Base-by-base conservation (phyloP, 2,888 invertebrate genomes). In the Drosophila barbarae region DNA sequence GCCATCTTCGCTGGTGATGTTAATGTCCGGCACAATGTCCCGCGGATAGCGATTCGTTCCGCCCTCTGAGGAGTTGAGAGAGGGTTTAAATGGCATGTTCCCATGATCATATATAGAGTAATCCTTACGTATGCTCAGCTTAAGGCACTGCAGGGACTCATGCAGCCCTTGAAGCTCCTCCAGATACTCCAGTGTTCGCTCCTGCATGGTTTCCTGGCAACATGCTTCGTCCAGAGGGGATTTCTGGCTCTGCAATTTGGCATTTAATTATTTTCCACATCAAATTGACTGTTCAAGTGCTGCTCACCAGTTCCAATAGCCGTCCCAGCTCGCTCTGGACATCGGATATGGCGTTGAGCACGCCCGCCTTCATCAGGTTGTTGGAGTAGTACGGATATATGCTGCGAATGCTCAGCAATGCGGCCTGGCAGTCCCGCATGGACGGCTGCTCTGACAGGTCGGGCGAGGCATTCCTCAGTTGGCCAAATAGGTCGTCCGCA, bases 1-100 rank as follows among this genome's bases (percentile, higher is more conserved):
- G 7, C 77, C 82, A 35, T 90, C 89, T 38, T 87, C 89, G 42
- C 79, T 67, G 7, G 88, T 89, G 9, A 90, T 86, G 59, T 85
- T 89, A 10, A 89, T 89, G 52, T 88, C 87, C 3, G 89, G 89
- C 26, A 89, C 83, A 18, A 83, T 71, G 28, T 88, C 85, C 6
- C 69, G 74, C 0, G 77, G 77, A 56, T 69, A 78, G 1, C 82
- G 81, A 53, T 80, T 84, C 6, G 69, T 56, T 0, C 81, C 79
- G 7, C 83, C 84, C 75, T 88, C 89, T 89, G 65, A 1, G 71
- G 34, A 26, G 10, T 12, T 12, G 9, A 2, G 2, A 8, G 21
- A 4, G 3, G 1, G 8, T 10, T 28, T 2, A 5, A 18, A 21
- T 6, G 13, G 21, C 13, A 13, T 21, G 21, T 7, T 13, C 4